Evolutionary conservation across 2,888 invertebrate species (phyloP), one percentile per base, ranked within the genome.

Genomic region (Polymixis flavicincta): DNA sequence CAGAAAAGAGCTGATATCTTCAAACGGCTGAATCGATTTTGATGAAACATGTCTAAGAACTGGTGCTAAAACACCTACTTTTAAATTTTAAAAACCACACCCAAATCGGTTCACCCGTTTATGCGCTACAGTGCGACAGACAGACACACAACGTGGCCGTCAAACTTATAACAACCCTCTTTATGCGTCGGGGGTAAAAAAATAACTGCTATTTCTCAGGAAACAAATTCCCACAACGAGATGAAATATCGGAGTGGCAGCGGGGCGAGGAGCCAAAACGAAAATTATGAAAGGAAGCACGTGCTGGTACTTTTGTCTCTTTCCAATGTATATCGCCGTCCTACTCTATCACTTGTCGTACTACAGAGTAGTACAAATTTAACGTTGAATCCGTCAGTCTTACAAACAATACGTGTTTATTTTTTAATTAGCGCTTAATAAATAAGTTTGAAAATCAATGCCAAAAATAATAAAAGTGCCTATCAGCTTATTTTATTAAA

Each of bases 221-320:
- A 94, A 93, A 94, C 92, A 91, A 94, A 93, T 94, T 94, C 94
- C 90, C 93, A 93, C 93, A 93, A 93, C 90, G 92, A 93, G 92
- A 92, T 89, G 92, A 93, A 92, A 92, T 95, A 95, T 92, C 89
- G 92, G 94, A 94, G 93, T 90, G 89, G 90, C 95, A 95, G 94
- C 92, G 90, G 90, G 89, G 91, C 90, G 92, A 94, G 92, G 94
- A 95, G 94, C 90, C 91, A 93, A 94, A 93, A 94, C 92, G 92
- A 95, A 90, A 90, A 94, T 92, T 92, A 94, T 92, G 93, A 94
- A 93, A 95, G 92, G 93, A 93, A 93, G 94, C 96, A 96, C 96
- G 96, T 96, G 96, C 95, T 95, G 89, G 84, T 92, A 89, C 85
- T 69, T 74, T 86, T 78, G 61, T 94, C 93, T 87, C 91, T 78